Percentiles rank a stretch among this genome's conserved stretches.
phyloP scores from a whole-genome alignment of 2,113 vertebrate genomes.

The Serilophus lunatus region DNA sequence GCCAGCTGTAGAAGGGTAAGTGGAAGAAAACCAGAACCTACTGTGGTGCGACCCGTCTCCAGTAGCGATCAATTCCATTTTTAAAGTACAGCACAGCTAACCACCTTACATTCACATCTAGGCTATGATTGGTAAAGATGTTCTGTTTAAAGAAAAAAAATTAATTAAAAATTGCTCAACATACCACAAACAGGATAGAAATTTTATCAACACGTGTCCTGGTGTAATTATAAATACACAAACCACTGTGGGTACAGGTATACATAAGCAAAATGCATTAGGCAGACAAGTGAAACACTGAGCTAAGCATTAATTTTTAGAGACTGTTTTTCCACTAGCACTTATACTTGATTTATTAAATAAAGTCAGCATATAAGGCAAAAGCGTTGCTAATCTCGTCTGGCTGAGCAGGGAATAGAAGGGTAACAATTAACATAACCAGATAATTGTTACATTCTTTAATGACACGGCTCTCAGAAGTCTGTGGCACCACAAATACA shows the following conservation, averaged over 20 bases:
- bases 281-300: neutral
- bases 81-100: slow-evolving; percentile 97
- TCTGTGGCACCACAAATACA: neutral
- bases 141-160: slow-evolving; percentile 74
- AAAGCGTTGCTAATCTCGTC: neutral
- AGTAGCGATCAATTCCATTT: slow-evolving; percentile 98
- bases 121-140: slow-evolving; percentile 93
- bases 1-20: neutral
- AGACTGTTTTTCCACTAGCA: neutral
- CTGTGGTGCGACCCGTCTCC: slow-evolving; percentile 95
- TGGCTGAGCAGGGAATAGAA: neutral
- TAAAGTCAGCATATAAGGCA: fast-evolving
- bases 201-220: neutral
- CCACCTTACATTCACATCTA: slow-evolving; percentile 97
- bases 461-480: neutral
- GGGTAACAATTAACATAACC: neutral
- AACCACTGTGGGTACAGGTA: fast-evolving
- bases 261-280: neutral
- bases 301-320: neutral
- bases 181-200: neutral
- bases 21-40: slow-evolving; percentile 71
- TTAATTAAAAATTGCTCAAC: neutral
- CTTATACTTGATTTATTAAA: neutral
- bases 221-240: neutral
- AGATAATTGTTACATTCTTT: neutral